These are phyloP conservation scores for Argya squamiceps DNA, from an alignment of 2,797 vertebrate species.

Conservation along the genomic window DNA sequence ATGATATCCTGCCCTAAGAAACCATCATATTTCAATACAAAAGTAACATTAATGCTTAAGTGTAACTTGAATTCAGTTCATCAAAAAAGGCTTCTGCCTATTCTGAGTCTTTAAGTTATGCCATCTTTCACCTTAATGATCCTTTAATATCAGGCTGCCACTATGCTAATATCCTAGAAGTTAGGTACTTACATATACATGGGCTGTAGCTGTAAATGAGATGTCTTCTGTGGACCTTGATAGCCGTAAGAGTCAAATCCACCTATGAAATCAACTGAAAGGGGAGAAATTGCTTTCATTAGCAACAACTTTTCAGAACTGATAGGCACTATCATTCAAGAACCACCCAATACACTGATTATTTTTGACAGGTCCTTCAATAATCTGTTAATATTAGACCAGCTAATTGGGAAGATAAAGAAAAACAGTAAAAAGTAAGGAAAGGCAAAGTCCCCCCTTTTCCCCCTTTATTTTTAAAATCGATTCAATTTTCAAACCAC, in stretches of 20 bases:
- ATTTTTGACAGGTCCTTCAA: not conserved
- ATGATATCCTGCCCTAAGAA: not conserved
- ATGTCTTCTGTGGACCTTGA: slow-evolving; percentile 99
- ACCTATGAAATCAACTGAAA: slow-evolving; percentile 99
- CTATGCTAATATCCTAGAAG: not conserved
- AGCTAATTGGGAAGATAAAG: not conserved
- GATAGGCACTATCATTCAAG: not conserved
- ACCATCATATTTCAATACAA: not conserved
- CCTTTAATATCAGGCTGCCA: slow-evolving; percentile 28
- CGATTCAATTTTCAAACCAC: not conserved
- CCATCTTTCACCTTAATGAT: slow-evolving; percentile 35
- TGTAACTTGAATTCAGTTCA: not conserved
- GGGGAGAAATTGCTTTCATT: slow-evolving; percentile 65
- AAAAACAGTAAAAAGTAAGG: not conserved
- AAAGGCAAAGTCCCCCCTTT: not conserved
- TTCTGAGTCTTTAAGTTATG: slow-evolving; percentile 18
- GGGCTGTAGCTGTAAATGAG: slow-evolving; percentile 97
- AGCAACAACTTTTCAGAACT: slow-evolving; percentile 47
- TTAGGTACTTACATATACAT: slow-evolving; percentile 95
- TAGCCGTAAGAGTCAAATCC: slow-evolving; percentile 99
- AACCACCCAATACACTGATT: not conserved
- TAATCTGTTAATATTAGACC: slow-evolving; percentile 42
- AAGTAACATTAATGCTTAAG: not conserved
- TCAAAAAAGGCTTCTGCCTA: slow-evolving; percentile 16
- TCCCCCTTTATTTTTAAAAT: not conserved